A percentile compares a stretch with the other conserved stretches of the same genome.
Evolutionary conservation across 2,113 vertebrate genomes (phyloP).

Genomic region (Desmodus rotundus): DNA sequence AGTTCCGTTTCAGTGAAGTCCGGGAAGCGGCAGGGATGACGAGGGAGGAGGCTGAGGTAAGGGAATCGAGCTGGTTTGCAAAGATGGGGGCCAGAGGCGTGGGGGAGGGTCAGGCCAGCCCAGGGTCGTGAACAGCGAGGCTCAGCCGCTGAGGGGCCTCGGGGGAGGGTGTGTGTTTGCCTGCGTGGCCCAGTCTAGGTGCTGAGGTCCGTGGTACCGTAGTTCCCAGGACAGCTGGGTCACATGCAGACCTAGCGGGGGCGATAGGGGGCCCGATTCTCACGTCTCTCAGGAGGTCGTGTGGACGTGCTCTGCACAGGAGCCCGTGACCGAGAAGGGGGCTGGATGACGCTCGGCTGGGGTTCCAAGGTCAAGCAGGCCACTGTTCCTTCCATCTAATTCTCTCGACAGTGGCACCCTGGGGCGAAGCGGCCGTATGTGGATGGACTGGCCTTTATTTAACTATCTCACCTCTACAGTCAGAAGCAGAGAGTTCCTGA

Average conservation of each 20-base stretch:
- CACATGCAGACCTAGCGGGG: not conserved
- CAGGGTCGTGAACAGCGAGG: too few relatives aligned
- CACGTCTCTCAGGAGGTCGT: not conserved
- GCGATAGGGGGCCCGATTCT: accelerated
- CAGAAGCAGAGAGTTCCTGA: not conserved
- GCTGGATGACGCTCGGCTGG: not conserved
- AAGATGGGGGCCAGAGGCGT: too few relatives aligned
- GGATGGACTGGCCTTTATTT: not conserved
- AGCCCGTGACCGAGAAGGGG: not conserved
- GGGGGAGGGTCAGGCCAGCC: too few relatives aligned
- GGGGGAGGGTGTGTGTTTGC: not conserved
- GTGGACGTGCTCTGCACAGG: not conserved
- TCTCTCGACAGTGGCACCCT: not conserved
- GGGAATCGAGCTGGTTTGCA: too few relatives aligned
- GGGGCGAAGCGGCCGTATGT: not conserved
- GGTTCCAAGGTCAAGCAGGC: not conserved
- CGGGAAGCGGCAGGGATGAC: too few relatives aligned
- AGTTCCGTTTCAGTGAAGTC: too few relatives aligned
- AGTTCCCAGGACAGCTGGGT: not conserved
- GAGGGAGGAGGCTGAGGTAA: too few relatives aligned
- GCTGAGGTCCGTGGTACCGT: not conserved
- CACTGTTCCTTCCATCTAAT: not conserved
- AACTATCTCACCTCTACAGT: not conserved
- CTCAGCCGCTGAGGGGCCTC: too few relatives aligned
- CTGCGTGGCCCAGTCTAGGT: not conserved